Percentiles rank a stretch among this genome's conserved stretches.
Conservation (phyloP, 2,113 vertebrate species). For the Donacobius atricapilla region DNA sequence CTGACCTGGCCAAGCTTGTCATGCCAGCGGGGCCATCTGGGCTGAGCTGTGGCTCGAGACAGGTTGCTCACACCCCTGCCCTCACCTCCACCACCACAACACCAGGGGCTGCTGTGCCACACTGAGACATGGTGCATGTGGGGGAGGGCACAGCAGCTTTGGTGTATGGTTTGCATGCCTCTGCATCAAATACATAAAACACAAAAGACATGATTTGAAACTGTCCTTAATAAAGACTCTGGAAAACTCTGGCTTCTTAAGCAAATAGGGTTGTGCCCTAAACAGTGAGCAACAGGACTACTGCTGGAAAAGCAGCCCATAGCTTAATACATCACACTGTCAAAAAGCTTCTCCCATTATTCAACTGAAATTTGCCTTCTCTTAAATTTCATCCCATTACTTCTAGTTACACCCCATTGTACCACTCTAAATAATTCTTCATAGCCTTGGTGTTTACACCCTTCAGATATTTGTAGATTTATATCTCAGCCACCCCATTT, state of each 20-base stretch:
- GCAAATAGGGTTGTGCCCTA: conserved; percentile 40
- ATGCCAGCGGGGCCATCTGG: fast-evolving
- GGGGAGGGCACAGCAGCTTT: neutral
- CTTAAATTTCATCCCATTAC: conserved; percentile 70
- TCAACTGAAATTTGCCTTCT: conserved; percentile 68
- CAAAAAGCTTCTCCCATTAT: conserved; percentile 64
- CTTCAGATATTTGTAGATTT: conserved; percentile 70
- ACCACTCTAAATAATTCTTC: conserved; percentile 69
- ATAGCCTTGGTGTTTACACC: conserved; percentile 70
- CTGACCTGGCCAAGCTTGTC: neutral
- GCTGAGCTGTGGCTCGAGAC: neutral
- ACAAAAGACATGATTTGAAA: neutral
- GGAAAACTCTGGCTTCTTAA: conserved; percentile 15
- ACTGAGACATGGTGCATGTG: fast-evolving
- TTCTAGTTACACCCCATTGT: conserved; percentile 69
- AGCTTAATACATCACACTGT: conserved; percentile 62
- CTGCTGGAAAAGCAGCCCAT: conserved; percentile 10
- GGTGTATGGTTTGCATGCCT: neutral
- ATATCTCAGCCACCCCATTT: conserved; percentile 62
- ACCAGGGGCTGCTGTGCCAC: neutral
- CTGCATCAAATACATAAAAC: neutral
- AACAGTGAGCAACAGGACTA: conserved; percentile 6
- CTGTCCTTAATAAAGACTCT: neutral
- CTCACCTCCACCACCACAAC: neutral
- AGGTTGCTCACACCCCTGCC: neutral